Percentiles rank a stretch among this genome's conserved stretches.
Evolutionary conservation across 2,113 vertebrate species (phyloP).

Genomic region (Motacilla alba): DNA sequence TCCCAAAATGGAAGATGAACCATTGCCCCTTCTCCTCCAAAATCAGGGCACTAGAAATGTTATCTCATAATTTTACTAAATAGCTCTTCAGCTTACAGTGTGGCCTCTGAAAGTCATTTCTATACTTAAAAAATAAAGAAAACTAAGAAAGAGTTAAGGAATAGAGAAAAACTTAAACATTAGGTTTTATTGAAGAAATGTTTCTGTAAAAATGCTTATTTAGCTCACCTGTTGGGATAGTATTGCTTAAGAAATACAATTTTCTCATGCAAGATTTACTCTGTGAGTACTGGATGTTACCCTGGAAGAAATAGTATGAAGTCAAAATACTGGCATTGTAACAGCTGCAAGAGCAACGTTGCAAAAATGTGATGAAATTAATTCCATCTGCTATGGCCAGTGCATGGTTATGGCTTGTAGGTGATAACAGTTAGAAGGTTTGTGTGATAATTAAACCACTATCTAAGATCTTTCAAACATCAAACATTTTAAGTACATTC

Average conservation of each 20-base stretch:
- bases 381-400: background rate
- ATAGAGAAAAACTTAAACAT: background rate
- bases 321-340: background rate
- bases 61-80: background rate
- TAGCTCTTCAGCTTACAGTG: background rate
- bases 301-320: background rate
- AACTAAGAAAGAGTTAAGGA: background rate
- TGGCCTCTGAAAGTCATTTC: background rate
- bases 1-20: background rate
- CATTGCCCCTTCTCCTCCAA: background rate
- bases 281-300: background rate
- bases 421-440: background rate
- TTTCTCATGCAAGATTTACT: background rate
- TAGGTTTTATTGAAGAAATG: background rate
- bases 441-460: background rate
- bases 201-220: background rate
- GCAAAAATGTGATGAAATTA: background rate
- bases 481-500: background rate
- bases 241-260: background rate
- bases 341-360: background rate
- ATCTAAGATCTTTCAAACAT: background rate
- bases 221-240: background rate
- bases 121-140: background rate
- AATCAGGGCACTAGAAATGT: background rate
- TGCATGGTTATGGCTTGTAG: background rate